Base-by-base conservation (phyloP, 2,113 vertebrate genomes). In the Callaeas wilsoni region DNA sequence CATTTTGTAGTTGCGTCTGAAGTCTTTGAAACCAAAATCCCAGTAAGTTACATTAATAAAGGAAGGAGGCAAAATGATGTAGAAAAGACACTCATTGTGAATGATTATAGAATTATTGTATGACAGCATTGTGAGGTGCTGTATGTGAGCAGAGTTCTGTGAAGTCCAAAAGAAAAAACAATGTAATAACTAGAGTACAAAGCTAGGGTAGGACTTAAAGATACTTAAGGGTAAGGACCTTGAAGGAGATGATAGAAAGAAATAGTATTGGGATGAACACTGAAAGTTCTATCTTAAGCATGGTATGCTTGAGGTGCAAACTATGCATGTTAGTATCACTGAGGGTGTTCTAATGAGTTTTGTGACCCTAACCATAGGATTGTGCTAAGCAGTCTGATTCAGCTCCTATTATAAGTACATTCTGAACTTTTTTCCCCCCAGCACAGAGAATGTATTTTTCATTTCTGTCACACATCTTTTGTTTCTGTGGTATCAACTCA, bases 101-200 rank as follows among this genome's bases (percentile, higher is more conserved):
- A 2, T 1, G 2, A 18, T 49, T 52, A 22, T 37, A 49, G 0
- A 4, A 4, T 82, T 64, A 33, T 0, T 74, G 56, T 67, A 4
- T 73, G 23, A 33, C 7, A 52, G 27, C 10, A 11, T 29, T 71
- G 52, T 60, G 64, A 47, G 37, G 27, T 13, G 23, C 52, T 46
- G 30, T 32, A 26, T 59, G 42, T 55, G 39, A 95, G 29, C 42
- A 56, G 46, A 64, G 60, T 71, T 73, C 16, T 70, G 4, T 77
- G 33, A 60, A 68, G 49, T 41, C 25, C 74, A 53, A 41, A 49
- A 49, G 39, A 30, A 64, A 63, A 55, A 56, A 25, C 1, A 1
- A 7, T 74, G 17, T 35, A n/a, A 3, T 26, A 63, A 67, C 17
- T 49, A 47, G 52, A 37, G 16, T 84, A 32, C 33, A 59, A 88